Base-by-base conservation (phyloP, 2,797 vertebrate species). In the Garrulus glandarius region DNA sequence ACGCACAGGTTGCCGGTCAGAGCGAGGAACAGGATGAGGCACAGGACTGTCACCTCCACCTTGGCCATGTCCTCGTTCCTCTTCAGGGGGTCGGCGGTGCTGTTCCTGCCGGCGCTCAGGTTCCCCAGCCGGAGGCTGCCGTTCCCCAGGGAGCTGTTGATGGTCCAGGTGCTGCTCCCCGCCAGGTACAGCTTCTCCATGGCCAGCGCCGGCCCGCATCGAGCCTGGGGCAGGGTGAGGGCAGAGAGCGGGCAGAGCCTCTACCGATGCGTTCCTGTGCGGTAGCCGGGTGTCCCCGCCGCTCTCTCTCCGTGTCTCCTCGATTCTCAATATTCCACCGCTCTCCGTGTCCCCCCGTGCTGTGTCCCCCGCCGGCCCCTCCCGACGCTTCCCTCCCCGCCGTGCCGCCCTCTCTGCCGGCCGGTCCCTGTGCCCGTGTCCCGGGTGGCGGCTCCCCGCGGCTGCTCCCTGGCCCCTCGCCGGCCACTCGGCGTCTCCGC, bases 61-160 rank as follows among this genome's bases (percentile, higher is more conserved):
- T 99, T 99, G 77, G 99, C 99, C 96, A 99, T 98, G 24, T 99
- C 98, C 98, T 99, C 99, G 46, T 99, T 99, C 89, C 99, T 98
- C 92, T 98, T 99, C 44, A 99, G 79, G 3, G 98, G 98, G 60
- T 98, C 98, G 4, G 97, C 86, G 1, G 98, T 98, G 93, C 63
- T 56, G 98, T 99, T 99, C 29, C 88, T 89, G 30, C 68, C 55
- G 13, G 67, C 78, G 53, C 90, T 98, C 53, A 84, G 65, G 87
- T 98, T 98, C 77, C 93, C 97, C 49, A 82, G 52, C 22, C 41
- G 63, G 22, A 93, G 26, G 84, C 94, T 97, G n/a, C 95, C 95
- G 94, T 98, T 98, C 75, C 57, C 92, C 97, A 97, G 97, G 15
- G 98, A 98, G 52, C 96, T 91, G 94, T 98, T 98, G 30, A 91